phyloP scores from a whole-genome alignment of 2,797 vertebrate species.

The Phoeniculus purpureus region DNA sequence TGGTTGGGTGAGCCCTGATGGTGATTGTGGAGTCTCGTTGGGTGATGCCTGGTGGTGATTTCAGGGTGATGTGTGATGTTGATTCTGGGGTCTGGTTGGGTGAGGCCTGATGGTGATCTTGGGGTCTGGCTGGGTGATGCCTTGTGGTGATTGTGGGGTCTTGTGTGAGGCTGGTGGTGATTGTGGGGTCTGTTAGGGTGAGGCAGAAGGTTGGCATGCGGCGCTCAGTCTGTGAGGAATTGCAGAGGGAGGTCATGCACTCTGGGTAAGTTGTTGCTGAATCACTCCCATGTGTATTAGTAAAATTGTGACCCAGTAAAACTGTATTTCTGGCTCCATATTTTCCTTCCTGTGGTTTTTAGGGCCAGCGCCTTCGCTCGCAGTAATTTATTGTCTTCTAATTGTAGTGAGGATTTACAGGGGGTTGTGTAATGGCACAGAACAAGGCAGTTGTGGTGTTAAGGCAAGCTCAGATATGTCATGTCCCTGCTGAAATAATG shows the following conservation, averaged over 20 bases:
- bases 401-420: slow-evolving; percentile 20
- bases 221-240: not conserved
- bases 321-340: not conserved
- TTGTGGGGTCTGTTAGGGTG: too few relatives aligned
- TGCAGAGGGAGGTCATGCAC: not conserved
- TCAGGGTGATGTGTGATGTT: too few relatives aligned
- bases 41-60: too few relatives aligned
- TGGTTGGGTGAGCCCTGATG: too few relatives aligned
- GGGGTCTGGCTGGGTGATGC: too few relatives aligned
- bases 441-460: not conserved
- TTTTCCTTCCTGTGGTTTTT: slow-evolving; percentile 23
- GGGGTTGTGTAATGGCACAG: not conserved
- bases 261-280: not conserved
- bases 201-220: not conserved
- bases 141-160: too few relatives aligned
- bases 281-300: not conserved
- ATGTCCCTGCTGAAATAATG: not conserved
- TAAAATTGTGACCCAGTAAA: slow-evolving; percentile 25
- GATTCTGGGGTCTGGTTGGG: not conserved
- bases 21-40: too few relatives aligned
- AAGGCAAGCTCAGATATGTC: not conserved
- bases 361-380: not conserved
- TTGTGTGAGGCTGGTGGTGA: too few relatives aligned
- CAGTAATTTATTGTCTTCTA: slow-evolving; percentile 26
- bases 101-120: not conserved